Percentiles rank a stretch among this genome's conserved stretches.
Conservation (phyloP, 1,140 invertebrate genomes). For the Marisa cornuarietis region DNA sequence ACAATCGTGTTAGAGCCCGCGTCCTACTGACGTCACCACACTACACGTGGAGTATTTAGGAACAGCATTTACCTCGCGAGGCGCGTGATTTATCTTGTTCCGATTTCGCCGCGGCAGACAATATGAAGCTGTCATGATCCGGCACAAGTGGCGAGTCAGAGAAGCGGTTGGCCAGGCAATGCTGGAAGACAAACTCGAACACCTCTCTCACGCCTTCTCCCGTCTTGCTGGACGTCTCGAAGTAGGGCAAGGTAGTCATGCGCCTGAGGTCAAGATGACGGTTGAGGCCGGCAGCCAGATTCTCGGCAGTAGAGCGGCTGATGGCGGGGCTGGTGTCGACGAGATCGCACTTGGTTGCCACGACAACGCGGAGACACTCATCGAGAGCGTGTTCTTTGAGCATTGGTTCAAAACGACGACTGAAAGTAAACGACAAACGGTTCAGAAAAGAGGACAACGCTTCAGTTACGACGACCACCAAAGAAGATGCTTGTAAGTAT, state of each 20-base stretch:
- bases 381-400: conserved; percentile 53
- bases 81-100: too few species aligned
- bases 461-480: too few species aligned
- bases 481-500: too few species aligned
- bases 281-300: conserved; percentile 58
- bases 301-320: conserved; percentile 49
- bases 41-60: too few species aligned
- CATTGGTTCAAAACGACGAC: conserved; percentile 61
- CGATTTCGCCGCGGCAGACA: too few species aligned
- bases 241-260: conserved; percentile 56
- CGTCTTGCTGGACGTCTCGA: conserved; percentile 65
- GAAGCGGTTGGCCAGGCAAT: conserved; percentile 36
- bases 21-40: too few species aligned
- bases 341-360: conserved; percentile 65
- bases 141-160: too few species aligned
- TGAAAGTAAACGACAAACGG: conserved; percentile 15
- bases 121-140: too few species aligned
- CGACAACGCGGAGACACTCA: conserved; percentile 62
- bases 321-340: conserved; percentile 46
- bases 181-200: conserved; percentile 64
- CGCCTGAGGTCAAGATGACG: conserved; percentile 41
- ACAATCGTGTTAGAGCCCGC: too few species aligned
- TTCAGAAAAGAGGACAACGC: too few species aligned
- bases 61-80: too few species aligned
- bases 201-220: conserved; percentile 60